Evolutionary conservation across 2,113 vertebrate genomes (phyloP).

Genomic region (Nipponia nippon): DNA sequence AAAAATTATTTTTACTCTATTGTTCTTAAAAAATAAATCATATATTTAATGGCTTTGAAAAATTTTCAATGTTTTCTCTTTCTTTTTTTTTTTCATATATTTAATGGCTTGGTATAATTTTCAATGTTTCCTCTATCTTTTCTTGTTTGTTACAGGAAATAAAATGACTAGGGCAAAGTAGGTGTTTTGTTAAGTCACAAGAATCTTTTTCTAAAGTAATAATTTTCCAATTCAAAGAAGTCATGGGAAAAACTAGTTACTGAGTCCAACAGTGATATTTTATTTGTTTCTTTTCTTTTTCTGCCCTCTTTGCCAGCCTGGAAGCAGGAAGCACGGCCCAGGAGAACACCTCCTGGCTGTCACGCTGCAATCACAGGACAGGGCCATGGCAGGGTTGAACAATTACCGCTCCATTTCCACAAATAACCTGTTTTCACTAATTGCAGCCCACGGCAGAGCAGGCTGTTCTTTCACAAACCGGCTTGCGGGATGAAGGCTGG

Average conservation of each 20-base stretch:
- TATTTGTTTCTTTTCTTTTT: not conserved
- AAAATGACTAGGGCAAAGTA: not conserved
- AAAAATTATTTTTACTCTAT: not conserved
- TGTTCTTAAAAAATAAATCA: not conserved
- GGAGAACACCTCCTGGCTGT: not conserved
- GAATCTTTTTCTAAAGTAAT: not conserved
- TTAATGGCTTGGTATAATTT: not conserved
- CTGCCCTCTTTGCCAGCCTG: not conserved
- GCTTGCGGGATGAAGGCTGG: not conserved
- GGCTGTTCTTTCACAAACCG: not conserved
- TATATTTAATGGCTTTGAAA: not conserved
- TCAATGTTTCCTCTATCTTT: not conserved
- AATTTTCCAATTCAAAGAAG: not conserved
- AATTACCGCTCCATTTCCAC: not conserved
- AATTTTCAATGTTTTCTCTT: not conserved
- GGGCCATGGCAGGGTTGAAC: accelerated
- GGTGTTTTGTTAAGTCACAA: not conserved
- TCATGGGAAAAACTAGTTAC: not conserved
- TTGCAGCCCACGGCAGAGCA: not conserved
- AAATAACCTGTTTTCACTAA: accelerated
- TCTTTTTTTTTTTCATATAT: accelerated
- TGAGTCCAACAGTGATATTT: not conserved
- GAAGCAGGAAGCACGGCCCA: not conserved
- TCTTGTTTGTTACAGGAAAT: not conserved
- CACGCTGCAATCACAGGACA: not conserved